These are phyloP conservation scores for Helicoverpa assulta DNA, from an alignment of 2,888 invertebrate species.

Conservation along the genomic window DNA sequence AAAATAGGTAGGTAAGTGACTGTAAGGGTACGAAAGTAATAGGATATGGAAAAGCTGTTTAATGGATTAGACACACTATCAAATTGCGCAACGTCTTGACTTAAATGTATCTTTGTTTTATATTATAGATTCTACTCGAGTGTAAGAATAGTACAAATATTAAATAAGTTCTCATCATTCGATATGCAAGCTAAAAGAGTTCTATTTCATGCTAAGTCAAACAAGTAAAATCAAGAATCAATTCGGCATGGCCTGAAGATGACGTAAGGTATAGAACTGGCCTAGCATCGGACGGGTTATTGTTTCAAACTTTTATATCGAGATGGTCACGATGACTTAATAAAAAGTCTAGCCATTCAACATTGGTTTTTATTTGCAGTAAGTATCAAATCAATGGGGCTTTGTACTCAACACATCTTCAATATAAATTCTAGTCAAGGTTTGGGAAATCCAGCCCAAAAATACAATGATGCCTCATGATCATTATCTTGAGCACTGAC, in stretches of 20 bases:
- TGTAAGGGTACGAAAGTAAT: slow-evolving; percentile 68
- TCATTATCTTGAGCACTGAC: slow-evolving; percentile 33
- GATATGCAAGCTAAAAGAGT: slow-evolving; percentile 43
- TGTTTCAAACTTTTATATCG: slow-evolving; percentile 63
- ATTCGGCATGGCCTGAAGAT: slow-evolving; percentile 76
- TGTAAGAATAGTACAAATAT: slow-evolving; percentile 8
- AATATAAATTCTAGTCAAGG: slow-evolving; percentile 37
- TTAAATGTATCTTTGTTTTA: slow-evolving; percentile 5
- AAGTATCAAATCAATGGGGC: slow-evolving; percentile 25
- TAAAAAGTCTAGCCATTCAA: slow-evolving; percentile 58
- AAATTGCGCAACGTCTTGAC: slow-evolving; percentile 51
- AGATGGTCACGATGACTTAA: slow-evolving; percentile 67
- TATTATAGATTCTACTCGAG: background rate
- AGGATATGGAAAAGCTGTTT: slow-evolving; percentile 68
- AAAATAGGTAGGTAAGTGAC: slow-evolving; percentile 75
- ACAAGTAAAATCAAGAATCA: slow-evolving; percentile 78
- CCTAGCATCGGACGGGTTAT: slow-evolving; percentile 66
- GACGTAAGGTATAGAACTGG: slow-evolving; percentile 74
- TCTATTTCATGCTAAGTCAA: slow-evolving; percentile 65
- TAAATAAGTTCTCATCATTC: slow-evolving; percentile 16
- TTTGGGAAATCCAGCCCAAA: slow-evolving; percentile 38
- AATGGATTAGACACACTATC: slow-evolving; percentile 53
- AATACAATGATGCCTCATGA: slow-evolving; percentile 27
- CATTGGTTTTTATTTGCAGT: slow-evolving; percentile 29
- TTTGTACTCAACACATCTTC: slow-evolving; percentile 8